Evolutionary conservation across 1,140 invertebrate genomes (phyloP), one percentile per base, ranked within the genome.

Genomic region (Sarcophaga peregrina): DNA sequence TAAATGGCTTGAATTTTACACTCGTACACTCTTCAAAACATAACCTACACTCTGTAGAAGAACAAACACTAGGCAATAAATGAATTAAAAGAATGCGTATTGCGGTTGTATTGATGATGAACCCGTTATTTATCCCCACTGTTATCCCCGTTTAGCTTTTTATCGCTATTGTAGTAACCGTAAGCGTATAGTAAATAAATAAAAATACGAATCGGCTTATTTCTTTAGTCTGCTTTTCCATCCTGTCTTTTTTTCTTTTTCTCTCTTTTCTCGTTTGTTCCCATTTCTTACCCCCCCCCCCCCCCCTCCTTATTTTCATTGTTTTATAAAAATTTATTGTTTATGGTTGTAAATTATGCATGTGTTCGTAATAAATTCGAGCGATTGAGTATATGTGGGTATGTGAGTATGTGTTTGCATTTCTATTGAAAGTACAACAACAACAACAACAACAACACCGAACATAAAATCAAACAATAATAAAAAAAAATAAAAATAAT

Each of bases 141-240:
- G 62, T 68, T 68, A 68, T 68, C 62, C 62, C 20, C 20, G 20
- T 68, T 68, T 68, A 68, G 62, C 62, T 20, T 68, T 68, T 68
- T 68, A 68, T 68, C 62, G 62, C 25, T 37, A n/a, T 37, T 37
- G 4, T 37, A 2, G 25, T 68, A 58, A 13, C 15, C 54, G 54
- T 58, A 58, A 58, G 54, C 54, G 15, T 58, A 58, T 58, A 58
- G 54, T 68, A 20, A 68, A 68, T 68, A 20, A 68, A 68, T 68
- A 25, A 20, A 20, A 20, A 68, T 68, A 68, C 17, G 10, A 20
- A 13, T 13, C 54, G 54, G 54, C 54, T 68, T 68, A 68, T 68
- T 68, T 68, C 25, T 37, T 1, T 37, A 37, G 25, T 4, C 25
- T 37, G 25, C 1, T 37, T 37, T 37, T 37, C 25, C 25, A 1